Evolutionary conservation across 2,797 vertebrate species (phyloP).

Genomic region (Microchirus variegatus): DNA sequence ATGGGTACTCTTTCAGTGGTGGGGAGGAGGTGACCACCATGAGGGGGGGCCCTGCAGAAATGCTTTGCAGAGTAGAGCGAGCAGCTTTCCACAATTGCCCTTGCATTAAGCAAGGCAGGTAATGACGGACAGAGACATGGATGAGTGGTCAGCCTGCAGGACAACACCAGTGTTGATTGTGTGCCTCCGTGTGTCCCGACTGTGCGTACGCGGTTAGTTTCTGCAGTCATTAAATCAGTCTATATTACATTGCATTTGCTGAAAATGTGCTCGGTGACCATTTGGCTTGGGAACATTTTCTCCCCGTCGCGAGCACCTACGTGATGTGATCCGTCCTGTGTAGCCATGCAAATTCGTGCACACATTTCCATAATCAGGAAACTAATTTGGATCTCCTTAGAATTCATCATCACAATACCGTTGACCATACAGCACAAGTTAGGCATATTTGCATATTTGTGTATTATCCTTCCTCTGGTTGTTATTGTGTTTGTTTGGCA

Average conservation of each 20-base stretch:
- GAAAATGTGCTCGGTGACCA: conserved; percentile 21
- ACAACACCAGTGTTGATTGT: conserved; percentile 53
- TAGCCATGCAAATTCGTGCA: conserved; percentile 47
- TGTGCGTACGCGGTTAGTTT: conserved; percentile 38
- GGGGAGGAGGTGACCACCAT: conserved; percentile 47
- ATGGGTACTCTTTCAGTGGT: conserved; percentile 59
- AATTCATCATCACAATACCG: conserved; percentile 8
- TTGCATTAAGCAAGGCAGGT: conserved; percentile 54
- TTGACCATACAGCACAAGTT: conserved; percentile 8
- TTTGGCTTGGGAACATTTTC: conserved; percentile 32
- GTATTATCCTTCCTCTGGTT: conserved; percentile 13
- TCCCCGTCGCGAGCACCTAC: conserved; percentile 16
- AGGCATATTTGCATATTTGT: conserved; percentile 10
- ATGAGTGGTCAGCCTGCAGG: conserved; percentile 57
- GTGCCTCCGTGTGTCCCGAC: conserved; percentile 35
- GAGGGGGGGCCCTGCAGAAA: conserved; percentile 51
- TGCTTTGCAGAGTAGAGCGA: conserved; percentile 46
- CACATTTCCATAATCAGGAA: conserved; percentile 37
- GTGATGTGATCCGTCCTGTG: conserved; percentile 36
- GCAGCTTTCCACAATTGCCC: conserved; percentile 44
- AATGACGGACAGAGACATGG: conserved; percentile 60
- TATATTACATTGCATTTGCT: conserved; percentile 17
- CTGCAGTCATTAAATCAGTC: conserved; percentile 41
- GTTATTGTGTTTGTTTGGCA: conserved; percentile 10
- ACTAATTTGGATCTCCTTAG: conserved; percentile 25